Evolutionary conservation across 1,140 invertebrate genomes (phyloP).

Genomic region (Caenorhabditis inopinata): DNA sequence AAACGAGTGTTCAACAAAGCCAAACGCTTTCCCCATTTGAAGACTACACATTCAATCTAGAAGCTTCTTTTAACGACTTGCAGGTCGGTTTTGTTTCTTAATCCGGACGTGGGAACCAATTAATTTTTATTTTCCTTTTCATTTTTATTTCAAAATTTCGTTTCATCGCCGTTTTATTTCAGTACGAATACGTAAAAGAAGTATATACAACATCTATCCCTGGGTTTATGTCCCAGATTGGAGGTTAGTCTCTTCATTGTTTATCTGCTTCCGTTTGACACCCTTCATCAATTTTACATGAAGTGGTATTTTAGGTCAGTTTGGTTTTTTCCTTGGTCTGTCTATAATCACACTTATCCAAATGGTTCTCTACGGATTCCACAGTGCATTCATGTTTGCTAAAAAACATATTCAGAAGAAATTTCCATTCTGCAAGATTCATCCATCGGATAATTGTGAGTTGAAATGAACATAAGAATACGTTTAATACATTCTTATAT

Average conservation of each 20-base stretch:
- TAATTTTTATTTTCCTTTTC: neutral
- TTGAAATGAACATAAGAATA: neutral
- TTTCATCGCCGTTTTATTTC: neutral
- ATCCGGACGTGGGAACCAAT: too few relatives aligned
- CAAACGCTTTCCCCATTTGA: conserved; percentile 52
- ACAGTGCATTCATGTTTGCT: conserved; percentile 33
- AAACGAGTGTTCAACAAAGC: conserved; percentile 57
- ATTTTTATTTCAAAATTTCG: too few relatives aligned
- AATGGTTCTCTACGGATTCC: conserved; percentile 53
- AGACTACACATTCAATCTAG: conserved; percentile 55
- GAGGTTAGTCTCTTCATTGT: conserved; percentile 44
- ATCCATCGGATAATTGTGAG: conserved; percentile 3
- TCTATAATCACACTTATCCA: conserved; percentile 66
- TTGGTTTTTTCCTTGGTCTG: conserved; percentile 62
- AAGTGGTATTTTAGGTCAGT: conserved; percentile 50
- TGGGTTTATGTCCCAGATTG: conserved; percentile 65
- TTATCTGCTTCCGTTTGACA: too few relatives aligned
- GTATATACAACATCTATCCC: conserved; percentile 62
- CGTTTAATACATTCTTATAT: too few relatives aligned
- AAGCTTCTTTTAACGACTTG: conserved; percentile 60
- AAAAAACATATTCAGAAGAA: neutral
- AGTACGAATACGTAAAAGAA: conserved; percentile 63
- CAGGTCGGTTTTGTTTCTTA: conserved; percentile 34
- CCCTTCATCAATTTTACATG: neutral
- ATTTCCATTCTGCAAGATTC: conserved; percentile 14